phyloP scores from a whole-genome alignment of 2,888 invertebrate species.

The Thalpophila matura region DNA sequence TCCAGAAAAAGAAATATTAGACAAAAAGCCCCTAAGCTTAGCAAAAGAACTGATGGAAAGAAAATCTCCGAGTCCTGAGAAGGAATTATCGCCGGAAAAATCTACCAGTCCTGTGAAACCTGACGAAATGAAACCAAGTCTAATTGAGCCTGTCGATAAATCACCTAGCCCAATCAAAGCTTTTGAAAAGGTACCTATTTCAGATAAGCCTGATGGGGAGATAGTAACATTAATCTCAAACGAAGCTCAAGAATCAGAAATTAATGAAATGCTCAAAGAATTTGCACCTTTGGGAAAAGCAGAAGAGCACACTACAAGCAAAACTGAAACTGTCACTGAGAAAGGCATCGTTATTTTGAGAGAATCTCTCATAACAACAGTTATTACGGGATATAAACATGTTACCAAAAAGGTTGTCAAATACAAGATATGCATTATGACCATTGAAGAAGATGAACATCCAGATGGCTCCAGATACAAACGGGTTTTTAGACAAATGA shows the following conservation, averaged over 20 bases:
- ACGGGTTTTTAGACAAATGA: slow-evolving; percentile 22
- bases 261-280: slow-evolving; percentile 30
- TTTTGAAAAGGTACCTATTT: neutral
- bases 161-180: neutral
- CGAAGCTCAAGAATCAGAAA: slow-evolving; percentile 28
- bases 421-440: slow-evolving; percentile 38
- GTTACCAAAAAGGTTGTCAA: neutral
- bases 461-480: slow-evolving; percentile 33
- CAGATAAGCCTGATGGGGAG: slow-evolving; percentile 14
- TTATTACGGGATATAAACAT: slow-evolving; percentile 29
- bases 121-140: neutral
- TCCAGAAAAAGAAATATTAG: slow-evolving; percentile 65
- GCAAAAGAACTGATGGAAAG: slow-evolving; percentile 18
- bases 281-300: slow-evolving; percentile 18
- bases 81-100: neutral
- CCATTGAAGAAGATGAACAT: slow-evolving; percentile 26
- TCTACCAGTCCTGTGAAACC: neutral
- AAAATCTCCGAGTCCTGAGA: slow-evolving; percentile 23
- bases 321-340: slow-evolving; percentile 24
- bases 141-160: neutral
- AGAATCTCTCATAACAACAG: slow-evolving; percentile 37
- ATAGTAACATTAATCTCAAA: slow-evolving; percentile 24
- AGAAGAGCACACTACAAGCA: slow-evolving; percentile 29
- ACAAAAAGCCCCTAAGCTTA: neutral
- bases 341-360: slow-evolving; percentile 18